These are phyloP conservation scores for Lysandra coridon DNA, from an alignment of 2,888 invertebrate genomes.

Conservation along the genomic window DNA sequence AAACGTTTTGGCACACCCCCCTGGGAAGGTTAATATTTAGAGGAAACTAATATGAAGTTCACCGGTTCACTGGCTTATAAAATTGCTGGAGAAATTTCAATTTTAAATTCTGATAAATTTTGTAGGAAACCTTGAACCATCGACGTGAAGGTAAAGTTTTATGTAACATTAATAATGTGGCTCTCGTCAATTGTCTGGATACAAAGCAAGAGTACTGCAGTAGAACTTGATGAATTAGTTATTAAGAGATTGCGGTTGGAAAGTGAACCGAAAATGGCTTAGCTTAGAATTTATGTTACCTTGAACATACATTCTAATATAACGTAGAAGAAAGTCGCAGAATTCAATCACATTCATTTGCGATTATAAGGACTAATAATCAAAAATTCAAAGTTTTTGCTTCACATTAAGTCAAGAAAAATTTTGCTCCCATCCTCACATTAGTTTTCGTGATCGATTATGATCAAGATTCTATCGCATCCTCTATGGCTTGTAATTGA, in stretches of 20 bases:
- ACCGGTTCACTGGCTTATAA: too few relatives aligned
- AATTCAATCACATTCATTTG: not conserved
- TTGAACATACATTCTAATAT: not conserved
- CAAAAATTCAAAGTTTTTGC: too few relatives aligned
- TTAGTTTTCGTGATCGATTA: slow-evolving; percentile 11
- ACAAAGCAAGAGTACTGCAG: slow-evolving; percentile 14
- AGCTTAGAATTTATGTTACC: not conserved
- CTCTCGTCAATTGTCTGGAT: not conserved
- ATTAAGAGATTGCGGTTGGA: slow-evolving; percentile 6
- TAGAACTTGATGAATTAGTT: slow-evolving; percentile 12
- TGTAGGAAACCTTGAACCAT: not conserved
- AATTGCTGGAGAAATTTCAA: not conserved
- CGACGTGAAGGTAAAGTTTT: not conserved
- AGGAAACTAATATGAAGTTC: too few relatives aligned
- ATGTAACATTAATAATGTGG: not conserved
- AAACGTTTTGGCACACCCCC: too few relatives aligned
- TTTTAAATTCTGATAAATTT: not conserved
- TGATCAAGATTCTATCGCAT: slow-evolving; percentile 24
- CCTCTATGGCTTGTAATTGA: slow-evolving; percentile 28
- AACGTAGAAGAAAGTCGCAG: not conserved
- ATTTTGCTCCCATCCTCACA: not conserved
- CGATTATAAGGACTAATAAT: not conserved
- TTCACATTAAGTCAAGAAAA: too few relatives aligned
- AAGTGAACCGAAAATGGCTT: not conserved
- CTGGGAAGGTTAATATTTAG: too few relatives aligned